Conservation (phyloP, 2,113 vertebrate species). For the Crotalus helleri region DNA sequence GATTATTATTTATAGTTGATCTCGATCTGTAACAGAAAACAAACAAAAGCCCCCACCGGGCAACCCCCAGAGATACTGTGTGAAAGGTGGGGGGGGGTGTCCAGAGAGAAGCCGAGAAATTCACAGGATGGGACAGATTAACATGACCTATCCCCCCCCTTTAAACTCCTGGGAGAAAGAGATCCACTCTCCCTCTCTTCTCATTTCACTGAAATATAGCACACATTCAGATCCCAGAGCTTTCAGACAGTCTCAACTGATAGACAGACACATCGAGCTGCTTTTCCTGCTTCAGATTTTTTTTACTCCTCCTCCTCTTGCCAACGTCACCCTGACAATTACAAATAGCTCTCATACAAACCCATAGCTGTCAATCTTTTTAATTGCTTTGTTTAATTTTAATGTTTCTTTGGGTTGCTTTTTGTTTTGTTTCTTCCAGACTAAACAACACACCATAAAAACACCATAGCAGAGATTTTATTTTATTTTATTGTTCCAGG, state of each 20-base stretch:
- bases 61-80: slow-evolving; percentile 68
- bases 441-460: slow-evolving; percentile 72
- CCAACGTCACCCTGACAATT: slow-evolving; percentile 99
- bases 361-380: slow-evolving; percentile 99
- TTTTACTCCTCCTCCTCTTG: slow-evolving; percentile 90
- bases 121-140: slow-evolving; percentile 80
- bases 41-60: slow-evolving; percentile 61
- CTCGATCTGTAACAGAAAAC: slow-evolving; percentile 75
- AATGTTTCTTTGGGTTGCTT: slow-evolving; percentile 62
- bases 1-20: slow-evolving; percentile 63
- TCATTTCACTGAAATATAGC: slow-evolving; percentile 87
- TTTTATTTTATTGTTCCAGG: slow-evolving; percentile 36
- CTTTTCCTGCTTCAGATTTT: slow-evolving; percentile 92
- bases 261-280: slow-evolving; percentile 99
- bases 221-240: slow-evolving; percentile 90
- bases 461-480: slow-evolving; percentile 70
- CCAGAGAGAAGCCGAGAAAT: slow-evolving; percentile 72
- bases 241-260: slow-evolving; percentile 98
- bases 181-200: slow-evolving; percentile 79
- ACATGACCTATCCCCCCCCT: slow-evolving; percentile 73
- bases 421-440: slow-evolving; percentile 62
- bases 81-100: slow-evolving; percentile 59
- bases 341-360: slow-evolving; percentile 86
- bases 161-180: slow-evolving; percentile 81
- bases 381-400: slow-evolving; percentile 84